A percentile compares a stretch with the other conserved stretches of the same genome.
phyloP scores from a whole-genome alignment of 2,888 invertebrate species.

The Folsomia candida region DNA sequence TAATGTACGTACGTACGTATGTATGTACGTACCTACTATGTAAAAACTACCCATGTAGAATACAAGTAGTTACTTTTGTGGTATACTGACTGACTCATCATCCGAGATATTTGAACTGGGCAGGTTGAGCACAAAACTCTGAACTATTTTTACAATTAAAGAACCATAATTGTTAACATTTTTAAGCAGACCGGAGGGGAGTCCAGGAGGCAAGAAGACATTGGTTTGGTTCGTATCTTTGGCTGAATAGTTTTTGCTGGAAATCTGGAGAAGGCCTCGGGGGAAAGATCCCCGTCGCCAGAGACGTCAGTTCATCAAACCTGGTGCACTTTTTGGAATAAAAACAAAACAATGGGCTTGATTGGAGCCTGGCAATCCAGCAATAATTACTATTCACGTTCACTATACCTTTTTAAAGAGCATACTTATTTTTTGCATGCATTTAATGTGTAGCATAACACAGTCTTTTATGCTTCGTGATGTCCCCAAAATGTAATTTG shows the following conservation, averaged over 20 bases:
- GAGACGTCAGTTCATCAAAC: background rate
- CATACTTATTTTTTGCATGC: too few relatives aligned
- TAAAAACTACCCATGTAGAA: too few relatives aligned
- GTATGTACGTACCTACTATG: too few relatives aligned
- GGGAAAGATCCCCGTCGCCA: constrained; percentile 1
- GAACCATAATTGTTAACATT: constrained; percentile 13
- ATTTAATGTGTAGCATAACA: too few relatives aligned
- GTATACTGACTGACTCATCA: constrained; percentile 4
- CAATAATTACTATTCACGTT: too few relatives aligned
- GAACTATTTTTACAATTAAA: constrained; percentile 22
- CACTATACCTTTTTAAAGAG: too few relatives aligned
- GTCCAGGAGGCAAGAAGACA: background rate
- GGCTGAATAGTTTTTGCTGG: background rate
- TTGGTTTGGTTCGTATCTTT: background rate
- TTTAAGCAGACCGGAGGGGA: background rate
- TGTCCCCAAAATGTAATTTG: too few relatives aligned
- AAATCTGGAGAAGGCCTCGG: background rate
- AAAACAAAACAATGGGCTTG: background rate
- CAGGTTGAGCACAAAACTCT: background rate
- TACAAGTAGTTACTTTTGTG: background rate
- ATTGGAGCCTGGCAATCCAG: background rate
- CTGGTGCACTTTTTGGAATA: background rate
- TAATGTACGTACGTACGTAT: too few relatives aligned
- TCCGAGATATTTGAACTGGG: background rate
- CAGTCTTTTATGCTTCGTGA: too few relatives aligned